These are phyloP conservation scores for Carcharodon carcharias DNA, from an alignment of 2,797 vertebrate genomes.

Conservation along the genomic window DNA sequence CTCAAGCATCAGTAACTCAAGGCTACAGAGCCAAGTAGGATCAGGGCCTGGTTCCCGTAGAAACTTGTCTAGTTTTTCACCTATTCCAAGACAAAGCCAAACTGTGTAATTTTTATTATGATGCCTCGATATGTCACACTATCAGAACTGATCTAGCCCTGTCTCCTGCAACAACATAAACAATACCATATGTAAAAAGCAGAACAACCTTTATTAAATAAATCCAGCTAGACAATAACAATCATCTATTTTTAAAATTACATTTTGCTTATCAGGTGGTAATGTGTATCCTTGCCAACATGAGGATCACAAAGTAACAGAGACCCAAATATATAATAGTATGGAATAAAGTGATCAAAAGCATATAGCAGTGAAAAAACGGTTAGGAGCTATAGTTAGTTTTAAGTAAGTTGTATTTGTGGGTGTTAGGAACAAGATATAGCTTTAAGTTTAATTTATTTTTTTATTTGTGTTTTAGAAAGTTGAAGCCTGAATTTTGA, in stretches of 20 bases:
- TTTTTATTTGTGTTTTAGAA: too few species aligned
- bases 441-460: too few species aligned
- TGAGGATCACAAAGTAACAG: neutral
- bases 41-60: neutral
- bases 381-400: neutral
- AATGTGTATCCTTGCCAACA: neutral
- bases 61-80: neutral
- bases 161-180: neutral
- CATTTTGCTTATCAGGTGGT: neutral
- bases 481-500: too few species aligned
- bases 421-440: too few species aligned
- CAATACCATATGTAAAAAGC: neutral
- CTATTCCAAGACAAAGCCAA: neutral
- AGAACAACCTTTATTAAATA: neutral
- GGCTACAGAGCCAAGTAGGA: neutral
- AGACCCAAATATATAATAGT: neutral
- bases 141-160: neutral
- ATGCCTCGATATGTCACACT: neutral
- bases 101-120: neutral
- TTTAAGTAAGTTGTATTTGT: too few species aligned
- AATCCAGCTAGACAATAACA: neutral
- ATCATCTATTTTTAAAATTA: neutral
- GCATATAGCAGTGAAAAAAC: neutral
- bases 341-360: neutral
- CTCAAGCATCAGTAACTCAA: neutral